A percentile compares a stretch with the other conserved stretches of the same genome.
Conservation (phyloP, 2,888 invertebrate species). For the Autographa pulchrina region DNA sequence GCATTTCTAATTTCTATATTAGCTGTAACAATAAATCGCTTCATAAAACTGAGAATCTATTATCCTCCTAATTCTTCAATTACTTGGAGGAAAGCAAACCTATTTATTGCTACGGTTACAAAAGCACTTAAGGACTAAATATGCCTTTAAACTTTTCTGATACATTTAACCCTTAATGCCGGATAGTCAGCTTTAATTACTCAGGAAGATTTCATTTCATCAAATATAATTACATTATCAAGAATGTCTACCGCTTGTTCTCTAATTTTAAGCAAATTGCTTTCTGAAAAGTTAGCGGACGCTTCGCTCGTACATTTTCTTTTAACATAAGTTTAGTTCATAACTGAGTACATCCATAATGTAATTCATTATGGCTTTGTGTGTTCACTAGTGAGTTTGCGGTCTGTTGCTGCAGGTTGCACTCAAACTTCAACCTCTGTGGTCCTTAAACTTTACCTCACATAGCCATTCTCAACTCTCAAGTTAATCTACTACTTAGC, state of each 20-base stretch:
- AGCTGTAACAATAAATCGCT: constrained; percentile 34
- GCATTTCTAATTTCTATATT: constrained; percentile 36
- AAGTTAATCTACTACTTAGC: constrained; percentile 72
- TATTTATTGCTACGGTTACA: background rate
- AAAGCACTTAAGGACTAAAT: constrained; percentile 19
- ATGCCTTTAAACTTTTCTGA: constrained; percentile 25
- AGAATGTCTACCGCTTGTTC: constrained; percentile 39
- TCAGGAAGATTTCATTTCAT: constrained; percentile 38
- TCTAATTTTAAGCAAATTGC: constrained; percentile 48
- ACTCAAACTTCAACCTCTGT: constrained; percentile 76
- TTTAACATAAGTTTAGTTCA: constrained; percentile 48
- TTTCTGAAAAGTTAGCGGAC: constrained; percentile 41
- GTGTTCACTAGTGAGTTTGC: constrained; percentile 65
- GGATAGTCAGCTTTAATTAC: constrained; percentile 34
- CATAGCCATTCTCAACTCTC: constrained; percentile 67
- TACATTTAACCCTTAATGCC: constrained; percentile 13
- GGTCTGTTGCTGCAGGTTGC: constrained; percentile 71
- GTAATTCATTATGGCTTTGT: constrained; percentile 73
- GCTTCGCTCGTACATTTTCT: constrained; percentile 38
- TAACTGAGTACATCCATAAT: constrained; percentile 57
- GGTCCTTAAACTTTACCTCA: constrained; percentile 74
- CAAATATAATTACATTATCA: constrained; percentile 31
- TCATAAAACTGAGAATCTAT: constrained; percentile 48
- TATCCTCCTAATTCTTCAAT: constrained; percentile 8
- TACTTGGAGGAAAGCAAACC: constrained; percentile 13